Evolutionary conservation across 2,113 vertebrate species (phyloP), one percentile per base, ranked within the genome.

Genomic region (Propithecus coquereli): DNA sequence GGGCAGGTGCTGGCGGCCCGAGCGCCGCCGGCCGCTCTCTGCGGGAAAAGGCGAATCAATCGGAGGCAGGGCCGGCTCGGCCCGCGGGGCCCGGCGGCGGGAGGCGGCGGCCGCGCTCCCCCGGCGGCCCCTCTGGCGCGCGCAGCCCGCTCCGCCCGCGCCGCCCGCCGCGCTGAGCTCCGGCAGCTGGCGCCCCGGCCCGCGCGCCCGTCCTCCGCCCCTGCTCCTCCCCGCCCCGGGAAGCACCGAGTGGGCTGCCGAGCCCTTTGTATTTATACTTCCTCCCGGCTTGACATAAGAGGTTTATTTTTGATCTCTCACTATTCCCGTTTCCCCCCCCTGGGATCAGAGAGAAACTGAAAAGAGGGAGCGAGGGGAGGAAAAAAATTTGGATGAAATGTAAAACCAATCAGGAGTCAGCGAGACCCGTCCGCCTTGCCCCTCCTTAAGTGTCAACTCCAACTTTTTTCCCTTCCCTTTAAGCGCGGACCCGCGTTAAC

Each of bases 241-340:
- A 98, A 98, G 98, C 97, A 97, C 97, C 95, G 97, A 97, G 98
- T 98, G 98, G 97, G 98, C 98, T 97, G 98, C 97, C 47, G 94
- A 93, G 97, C 97, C 98, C 95, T 98, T 98, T 96, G 98, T 99
- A 99, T 99, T 99, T 99, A 99, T 99, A 99, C 99, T 98, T 98
- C 98, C 98, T 97, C 98, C 98, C 98, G 98, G 98, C 98, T 98
- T 98, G 99, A 99, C 99, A 98, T 96, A 99, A 99, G 99, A 98
- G 98, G 99, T 98, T 99, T 99, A 99, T 99, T 99, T 99, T 99
- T 99, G 99, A 99, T 99, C 99, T 98, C 98, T 98, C 98, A 98
- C 98, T 99, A 98, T 98, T 99, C 98, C 99, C 98, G 98, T 98
- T 98, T 99, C 99, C 99, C 99, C 99, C 99, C 99, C 99, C 99